Percentiles rank a stretch among this genome's conserved stretches.
Evolutionary conservation across 1,140 invertebrate species (phyloP).

Genomic region (Caenorhabditis briggsae): DNA sequence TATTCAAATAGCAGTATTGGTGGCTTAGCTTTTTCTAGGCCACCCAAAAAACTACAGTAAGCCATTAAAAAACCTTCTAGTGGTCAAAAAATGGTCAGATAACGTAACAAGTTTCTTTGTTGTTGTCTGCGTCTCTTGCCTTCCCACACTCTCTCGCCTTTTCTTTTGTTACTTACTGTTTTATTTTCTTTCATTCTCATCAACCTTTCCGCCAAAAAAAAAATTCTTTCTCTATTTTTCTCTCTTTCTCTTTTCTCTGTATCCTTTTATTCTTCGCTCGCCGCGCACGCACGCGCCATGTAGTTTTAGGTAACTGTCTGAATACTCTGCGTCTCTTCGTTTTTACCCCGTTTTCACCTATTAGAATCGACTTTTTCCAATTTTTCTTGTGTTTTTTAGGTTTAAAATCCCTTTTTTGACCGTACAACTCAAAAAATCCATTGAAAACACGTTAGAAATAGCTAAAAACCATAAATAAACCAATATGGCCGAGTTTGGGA

Average conservation of each 20-base stretch:
- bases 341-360: background rate
- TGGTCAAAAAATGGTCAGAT: background rate
- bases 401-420: no score
- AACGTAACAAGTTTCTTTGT: conserved; percentile 16
- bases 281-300: background rate
- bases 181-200: background rate
- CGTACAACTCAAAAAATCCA: background rate
- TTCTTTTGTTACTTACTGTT: no score
- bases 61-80: background rate
- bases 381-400: background rate
- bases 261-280: background rate
- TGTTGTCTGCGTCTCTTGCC: background rate
- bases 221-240: no score
- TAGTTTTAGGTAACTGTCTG: background rate
- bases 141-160: background rate
- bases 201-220: background rate
- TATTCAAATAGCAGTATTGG: no score
- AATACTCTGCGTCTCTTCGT: background rate
- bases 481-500: background rate
- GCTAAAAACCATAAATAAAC: background rate
- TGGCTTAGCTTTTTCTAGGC: no score
- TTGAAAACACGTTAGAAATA: background rate
- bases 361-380: background rate
- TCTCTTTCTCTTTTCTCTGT: background rate
- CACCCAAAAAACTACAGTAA: background rate